Percentiles rank a stretch among this genome's conserved stretches.
Evolutionary conservation across 2,888 invertebrate species (phyloP).

Genomic region (Drosophila stalkeri): DNA sequence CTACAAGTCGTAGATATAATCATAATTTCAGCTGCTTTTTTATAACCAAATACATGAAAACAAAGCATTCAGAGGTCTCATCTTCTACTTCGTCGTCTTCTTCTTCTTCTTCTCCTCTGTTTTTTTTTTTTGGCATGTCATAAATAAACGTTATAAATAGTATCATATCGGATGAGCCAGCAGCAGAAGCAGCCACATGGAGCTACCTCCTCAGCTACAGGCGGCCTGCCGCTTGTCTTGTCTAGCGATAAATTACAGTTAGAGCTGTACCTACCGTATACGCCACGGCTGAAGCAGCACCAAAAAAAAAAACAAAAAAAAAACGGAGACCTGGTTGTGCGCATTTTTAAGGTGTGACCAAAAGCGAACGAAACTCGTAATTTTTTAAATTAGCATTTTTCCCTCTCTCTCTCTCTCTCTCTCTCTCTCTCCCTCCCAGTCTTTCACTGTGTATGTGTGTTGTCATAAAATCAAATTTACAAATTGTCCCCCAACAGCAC

Average conservation of each 20-base stretch:
- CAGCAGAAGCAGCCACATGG: conserved; percentile 14
- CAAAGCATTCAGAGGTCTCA: conserved; percentile 50
- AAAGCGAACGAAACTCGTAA: conserved; percentile 83
- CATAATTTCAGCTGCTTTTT: conserved; percentile 32
- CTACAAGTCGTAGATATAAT: conserved; percentile 51
- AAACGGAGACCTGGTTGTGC: conserved; percentile 44
- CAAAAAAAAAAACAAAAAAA: too few relatives aligned
- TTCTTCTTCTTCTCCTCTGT: background rate
- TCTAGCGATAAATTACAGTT: conserved; percentile 82
- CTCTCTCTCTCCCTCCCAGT: background rate
- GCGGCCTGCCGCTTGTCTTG: conserved; percentile 77
- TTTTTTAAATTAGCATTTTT: conserved; percentile 83
- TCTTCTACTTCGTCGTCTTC: background rate
- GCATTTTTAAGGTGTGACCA: conserved; percentile 82
- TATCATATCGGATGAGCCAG: conserved; percentile 56
- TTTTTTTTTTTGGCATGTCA: conserved; percentile 58
- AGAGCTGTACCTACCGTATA: conserved; percentile 80
- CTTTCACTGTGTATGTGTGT: conserved; percentile 7
- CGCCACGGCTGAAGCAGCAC: conserved; percentile 40
- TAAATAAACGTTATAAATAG: conserved; percentile 77
- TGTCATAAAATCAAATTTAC: conserved; percentile 83
- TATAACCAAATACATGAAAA: conserved; percentile 28
- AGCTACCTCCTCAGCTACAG: conserved; percentile 49
- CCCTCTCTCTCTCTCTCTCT: conserved; percentile 2
- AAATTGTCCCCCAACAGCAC: conserved; percentile 76